Conservation (phyloP, 2,797 vertebrate genomes). For the Anisognathus igniventris region DNA sequence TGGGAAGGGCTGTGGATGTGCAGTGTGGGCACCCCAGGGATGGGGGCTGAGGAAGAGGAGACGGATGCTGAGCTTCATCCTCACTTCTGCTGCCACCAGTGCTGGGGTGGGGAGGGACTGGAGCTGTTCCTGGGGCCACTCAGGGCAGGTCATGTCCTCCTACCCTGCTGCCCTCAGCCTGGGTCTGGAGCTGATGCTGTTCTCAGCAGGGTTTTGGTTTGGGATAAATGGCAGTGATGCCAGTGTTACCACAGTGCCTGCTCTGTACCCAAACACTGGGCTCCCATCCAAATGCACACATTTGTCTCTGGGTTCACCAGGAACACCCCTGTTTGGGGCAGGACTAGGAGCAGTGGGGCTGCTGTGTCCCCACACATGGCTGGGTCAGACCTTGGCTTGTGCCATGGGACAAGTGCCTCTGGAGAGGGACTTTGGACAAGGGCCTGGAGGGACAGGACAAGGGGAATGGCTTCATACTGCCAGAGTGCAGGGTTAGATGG, state of each 20-base stretch:
- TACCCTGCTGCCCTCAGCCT: not conserved
- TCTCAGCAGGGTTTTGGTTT: not conserved
- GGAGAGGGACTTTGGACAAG: not conserved
- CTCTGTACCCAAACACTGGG: not conserved
- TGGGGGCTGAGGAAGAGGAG: not conserved
- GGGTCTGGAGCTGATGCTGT: not conserved
- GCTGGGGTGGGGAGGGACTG: not conserved
- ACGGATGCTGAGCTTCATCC: not conserved
- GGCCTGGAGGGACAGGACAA: not conserved
- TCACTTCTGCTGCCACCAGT: not conserved
- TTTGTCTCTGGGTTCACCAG: not conserved
- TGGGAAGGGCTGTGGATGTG: not conserved
- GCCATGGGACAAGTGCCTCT: not conserved
- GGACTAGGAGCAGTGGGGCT: not conserved
- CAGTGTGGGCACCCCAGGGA: rapidly evolving
- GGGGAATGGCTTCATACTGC: rapidly evolving
- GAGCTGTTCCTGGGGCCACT: not conserved
- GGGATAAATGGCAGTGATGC: not conserved
- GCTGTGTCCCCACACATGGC: rapidly evolving
- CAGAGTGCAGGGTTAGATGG: not conserved
- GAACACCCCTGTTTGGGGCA: not conserved
- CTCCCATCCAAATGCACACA: not conserved
- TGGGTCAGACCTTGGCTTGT: not conserved
- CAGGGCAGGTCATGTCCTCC: not conserved
- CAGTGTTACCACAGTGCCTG: not conserved